Evolutionary conservation across 1,140 invertebrate genomes (phyloP).

Genomic region (Tetramorium alpestre): DNA sequence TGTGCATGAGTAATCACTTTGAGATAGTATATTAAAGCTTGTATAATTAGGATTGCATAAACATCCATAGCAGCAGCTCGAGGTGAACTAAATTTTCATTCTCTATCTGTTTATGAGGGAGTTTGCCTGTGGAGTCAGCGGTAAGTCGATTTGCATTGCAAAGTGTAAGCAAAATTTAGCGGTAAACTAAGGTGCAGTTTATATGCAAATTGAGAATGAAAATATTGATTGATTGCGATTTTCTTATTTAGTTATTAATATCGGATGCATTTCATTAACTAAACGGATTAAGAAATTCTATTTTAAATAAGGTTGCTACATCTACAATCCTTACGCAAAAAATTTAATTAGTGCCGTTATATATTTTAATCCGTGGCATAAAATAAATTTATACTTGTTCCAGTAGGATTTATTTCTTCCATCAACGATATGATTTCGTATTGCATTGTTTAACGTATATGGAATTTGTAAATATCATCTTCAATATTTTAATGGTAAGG

Average conservation of each 20-base stretch:
- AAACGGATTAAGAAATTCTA: background rate
- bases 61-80: background rate
- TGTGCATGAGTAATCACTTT: background rate
- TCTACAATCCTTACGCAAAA: background rate
- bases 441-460: background rate
- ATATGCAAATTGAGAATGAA: background rate
- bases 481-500: background rate
- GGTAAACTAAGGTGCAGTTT: background rate
- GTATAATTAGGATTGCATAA: background rate
- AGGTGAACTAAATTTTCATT: background rate
- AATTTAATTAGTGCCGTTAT: background rate
- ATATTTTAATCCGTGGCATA: background rate
- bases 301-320: background rate
- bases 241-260: background rate
- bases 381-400: background rate
- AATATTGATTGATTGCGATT: background rate
- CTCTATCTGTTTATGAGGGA: background rate
- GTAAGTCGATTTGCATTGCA: slow-evolving; percentile 19
- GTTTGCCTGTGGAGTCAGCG: background rate
- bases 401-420: background rate
- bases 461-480: background rate
- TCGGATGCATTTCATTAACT: background rate
- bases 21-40: background rate
- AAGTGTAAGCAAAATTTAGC: slow-evolving; percentile 20
- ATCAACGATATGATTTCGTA: background rate